These are phyloP conservation scores for Brachyopa scutellaris DNA, from an alignment of 2,888 invertebrate species.

Conservation along the genomic window DNA sequence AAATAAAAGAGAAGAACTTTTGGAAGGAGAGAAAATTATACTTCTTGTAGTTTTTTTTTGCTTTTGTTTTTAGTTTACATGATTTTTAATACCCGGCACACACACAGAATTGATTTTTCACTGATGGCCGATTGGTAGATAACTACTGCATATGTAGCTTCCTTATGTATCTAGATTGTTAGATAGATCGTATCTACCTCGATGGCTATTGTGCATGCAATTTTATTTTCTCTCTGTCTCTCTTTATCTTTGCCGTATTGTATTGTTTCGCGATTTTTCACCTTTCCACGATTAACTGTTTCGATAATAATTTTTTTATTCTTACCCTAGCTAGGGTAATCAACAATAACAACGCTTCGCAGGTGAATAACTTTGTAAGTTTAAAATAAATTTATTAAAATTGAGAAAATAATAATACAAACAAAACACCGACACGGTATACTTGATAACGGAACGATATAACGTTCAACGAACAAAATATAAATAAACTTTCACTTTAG, in stretches of 20 bases:
- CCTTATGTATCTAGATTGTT: slow-evolving; percentile 66
- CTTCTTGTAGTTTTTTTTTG: slow-evolving; percentile 20
- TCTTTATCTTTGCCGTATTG: slow-evolving; percentile 16
- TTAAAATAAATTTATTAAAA: no score
- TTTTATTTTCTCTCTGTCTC: slow-evolving; percentile 41
- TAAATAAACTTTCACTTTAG: slow-evolving; percentile 66
- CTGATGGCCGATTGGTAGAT: slow-evolving; percentile 44
- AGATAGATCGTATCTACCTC: slow-evolving; percentile 57
- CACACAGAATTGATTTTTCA: slow-evolving; percentile 48
- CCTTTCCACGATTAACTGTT: slow-evolving; percentile 71
- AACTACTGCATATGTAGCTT: slow-evolving; percentile 56
- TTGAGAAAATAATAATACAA: neutral
- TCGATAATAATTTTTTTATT: slow-evolving; percentile 49
- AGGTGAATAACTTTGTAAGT: no score
- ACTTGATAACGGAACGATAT: slow-evolving; percentile 23
- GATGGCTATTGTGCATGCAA: slow-evolving; percentile 57
- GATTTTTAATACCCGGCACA: slow-evolving; percentile 28
- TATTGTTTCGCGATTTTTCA: slow-evolving; percentile 68
- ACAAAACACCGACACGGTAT: neutral
- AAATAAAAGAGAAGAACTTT: neutral
- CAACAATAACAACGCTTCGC: neutral
- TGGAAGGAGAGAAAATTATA: neutral
- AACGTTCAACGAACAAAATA: neutral
- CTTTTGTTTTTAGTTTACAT: slow-evolving; percentile 39
- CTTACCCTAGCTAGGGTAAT: neutral